Percentiles rank a stretch among this genome's conserved stretches.
These are phyloP conservation scores for Mythimna loreyi DNA, from an alignment of 2,888 invertebrate genomes.

Conservation along the genomic window DNA sequence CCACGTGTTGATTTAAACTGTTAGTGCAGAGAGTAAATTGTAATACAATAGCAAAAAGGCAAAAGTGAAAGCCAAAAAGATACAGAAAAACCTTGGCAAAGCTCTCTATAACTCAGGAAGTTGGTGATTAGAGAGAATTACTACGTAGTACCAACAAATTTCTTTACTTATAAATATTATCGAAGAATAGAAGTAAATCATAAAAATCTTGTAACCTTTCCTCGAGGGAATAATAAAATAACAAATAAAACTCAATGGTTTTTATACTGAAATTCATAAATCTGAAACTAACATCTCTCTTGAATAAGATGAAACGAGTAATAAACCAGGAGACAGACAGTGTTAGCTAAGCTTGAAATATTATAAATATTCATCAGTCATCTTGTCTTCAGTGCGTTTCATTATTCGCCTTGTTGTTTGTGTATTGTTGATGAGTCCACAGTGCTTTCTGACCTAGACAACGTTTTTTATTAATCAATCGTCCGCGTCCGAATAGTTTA, in stretches of 20 bases:
- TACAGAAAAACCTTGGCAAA: background rate
- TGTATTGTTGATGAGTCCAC: constrained; percentile 64
- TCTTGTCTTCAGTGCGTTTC: constrained; percentile 63
- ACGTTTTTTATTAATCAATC: constrained; percentile 54
- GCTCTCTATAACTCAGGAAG: background rate
- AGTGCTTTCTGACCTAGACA: constrained; percentile 52
- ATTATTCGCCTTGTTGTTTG: constrained; percentile 65
- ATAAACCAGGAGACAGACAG: constrained; percentile 65
- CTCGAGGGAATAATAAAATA: constrained; percentile 35
- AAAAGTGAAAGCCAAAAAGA: background rate
- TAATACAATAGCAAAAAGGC: too few species aligned
- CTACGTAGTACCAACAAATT: too few species aligned
- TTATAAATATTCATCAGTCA: constrained; percentile 72
- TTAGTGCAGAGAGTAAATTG: too few species aligned
- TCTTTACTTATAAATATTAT: background rate
- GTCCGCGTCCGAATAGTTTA: constrained; percentile 4
- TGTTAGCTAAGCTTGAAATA: constrained; percentile 67
- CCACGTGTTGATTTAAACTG: too few species aligned
- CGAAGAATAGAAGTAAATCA: background rate
- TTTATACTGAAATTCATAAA: constrained; percentile 65
- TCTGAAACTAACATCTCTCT: constrained; percentile 59
- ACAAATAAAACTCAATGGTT: constrained; percentile 47
- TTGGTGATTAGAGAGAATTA: background rate
- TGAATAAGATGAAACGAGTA: constrained; percentile 68
- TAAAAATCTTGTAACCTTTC: constrained; percentile 12